These are phyloP conservation scores for Labrus mixtus DNA, from an alignment of 2,113 vertebrate species.

Conservation along the genomic window DNA sequence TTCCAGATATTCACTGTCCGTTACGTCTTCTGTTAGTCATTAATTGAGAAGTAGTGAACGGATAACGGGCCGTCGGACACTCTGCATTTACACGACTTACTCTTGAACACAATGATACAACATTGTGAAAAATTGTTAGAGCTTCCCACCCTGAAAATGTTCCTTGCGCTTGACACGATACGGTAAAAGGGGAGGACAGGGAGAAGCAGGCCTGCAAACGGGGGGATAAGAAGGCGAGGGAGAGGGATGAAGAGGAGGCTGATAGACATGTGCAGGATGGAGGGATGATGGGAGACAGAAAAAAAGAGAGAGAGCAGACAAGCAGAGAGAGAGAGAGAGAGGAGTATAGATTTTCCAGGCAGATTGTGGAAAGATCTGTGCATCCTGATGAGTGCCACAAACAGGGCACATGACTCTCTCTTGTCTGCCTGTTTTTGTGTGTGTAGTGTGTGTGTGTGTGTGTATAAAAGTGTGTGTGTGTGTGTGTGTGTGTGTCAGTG, in stretches of 20 bases:
- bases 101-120: not conserved
- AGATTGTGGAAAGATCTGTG: constrained; percentile 73
- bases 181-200: constrained; percentile 32
- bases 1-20: not conserved
- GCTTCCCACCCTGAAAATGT: not conserved
- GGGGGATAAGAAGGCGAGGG: not conserved
- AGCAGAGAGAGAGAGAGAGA: constrained; percentile 42
- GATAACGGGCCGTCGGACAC: not conserved
- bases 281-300: constrained; percentile 35
- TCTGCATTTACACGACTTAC: not conserved
- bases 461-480: constrained; percentile 39
- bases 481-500: constrained; percentile 71
- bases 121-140: not conserved
- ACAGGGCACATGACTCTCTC: constrained; percentile 66
- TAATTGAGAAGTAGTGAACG: not conserved
- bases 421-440: constrained; percentile 42
- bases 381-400: constrained; percentile 73
- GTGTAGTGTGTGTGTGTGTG: constrained; percentile 41
- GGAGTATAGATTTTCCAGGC: constrained; percentile 73
- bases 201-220: constrained; percentile 58
- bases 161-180: not conserved
- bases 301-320: constrained; percentile 26
- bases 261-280: constrained; percentile 12
- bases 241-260: constrained; percentile 12
- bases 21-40: not conserved